Evolutionary conservation across 2,113 vertebrate species (phyloP).

Genomic region (Cettia cetti): DNA sequence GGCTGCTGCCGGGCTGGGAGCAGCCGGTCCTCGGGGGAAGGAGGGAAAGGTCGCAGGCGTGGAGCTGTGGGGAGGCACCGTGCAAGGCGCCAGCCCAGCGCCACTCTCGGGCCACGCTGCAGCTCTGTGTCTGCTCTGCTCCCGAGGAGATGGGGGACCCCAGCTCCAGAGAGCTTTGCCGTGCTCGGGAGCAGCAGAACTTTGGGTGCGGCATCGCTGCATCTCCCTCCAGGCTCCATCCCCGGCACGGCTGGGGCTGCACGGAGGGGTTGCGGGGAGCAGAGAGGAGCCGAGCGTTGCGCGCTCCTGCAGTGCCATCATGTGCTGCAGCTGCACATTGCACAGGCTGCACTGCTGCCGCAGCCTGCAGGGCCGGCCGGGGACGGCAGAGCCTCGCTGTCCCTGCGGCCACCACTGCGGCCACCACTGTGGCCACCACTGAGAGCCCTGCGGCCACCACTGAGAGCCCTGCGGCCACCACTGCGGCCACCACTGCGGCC

Average conservation of each 20-base stretch:
- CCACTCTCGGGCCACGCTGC: accelerated
- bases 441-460: background rate
- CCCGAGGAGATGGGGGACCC: background rate
- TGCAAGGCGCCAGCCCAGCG: background rate
- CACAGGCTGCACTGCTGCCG: background rate
- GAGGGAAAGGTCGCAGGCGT: background rate
- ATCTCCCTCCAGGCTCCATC: accelerated
- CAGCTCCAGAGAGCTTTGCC: background rate
- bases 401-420: background rate
- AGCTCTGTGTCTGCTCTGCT: accelerated
- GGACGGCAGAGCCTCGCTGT: accelerated
- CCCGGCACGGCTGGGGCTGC: background rate
- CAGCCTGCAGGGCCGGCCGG: background rate
- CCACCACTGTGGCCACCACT: background rate
- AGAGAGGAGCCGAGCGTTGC: background rate
- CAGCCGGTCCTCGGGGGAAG: background rate
- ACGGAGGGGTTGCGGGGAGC: background rate
- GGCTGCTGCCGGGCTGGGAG: background rate
- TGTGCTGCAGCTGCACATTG: constrained; percentile 23
- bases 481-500: background rate
- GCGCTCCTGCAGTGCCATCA: constrained; percentile 72
- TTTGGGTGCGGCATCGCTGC: accelerated
- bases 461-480: no score
- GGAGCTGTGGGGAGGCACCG: background rate
- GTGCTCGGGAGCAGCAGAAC: accelerated